Conservation (phyloP, 2,797 vertebrate genomes). For the Gorsachius magnificus region DNA sequence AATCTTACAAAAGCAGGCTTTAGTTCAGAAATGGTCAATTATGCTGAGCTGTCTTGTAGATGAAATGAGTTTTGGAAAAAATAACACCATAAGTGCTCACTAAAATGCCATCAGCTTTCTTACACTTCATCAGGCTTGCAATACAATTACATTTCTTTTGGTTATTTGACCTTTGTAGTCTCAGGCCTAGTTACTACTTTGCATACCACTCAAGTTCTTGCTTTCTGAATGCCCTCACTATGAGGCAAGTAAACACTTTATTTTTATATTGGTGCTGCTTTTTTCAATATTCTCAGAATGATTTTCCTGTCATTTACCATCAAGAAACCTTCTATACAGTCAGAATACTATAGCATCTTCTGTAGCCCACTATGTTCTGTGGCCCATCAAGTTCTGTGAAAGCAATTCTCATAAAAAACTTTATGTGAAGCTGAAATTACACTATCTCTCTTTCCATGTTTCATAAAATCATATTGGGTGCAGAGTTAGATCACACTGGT, state of each 20-base stretch:
- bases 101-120: neutral
- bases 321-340: neutral
- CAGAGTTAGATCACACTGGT: neutral
- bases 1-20: neutral
- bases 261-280: neutral
- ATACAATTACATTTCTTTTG: neutral
- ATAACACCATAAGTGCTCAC: neutral
- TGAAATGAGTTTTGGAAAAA: neutral
- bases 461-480: neutral
- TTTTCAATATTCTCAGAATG: neutral
- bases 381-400: neutral
- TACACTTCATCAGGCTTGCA: neutral
- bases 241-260: neutral
- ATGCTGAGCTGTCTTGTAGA: neutral
- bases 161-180: neutral
- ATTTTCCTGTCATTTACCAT: neutral
- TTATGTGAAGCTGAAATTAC: neutral
- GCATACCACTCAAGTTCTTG: neutral
- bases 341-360: neutral
- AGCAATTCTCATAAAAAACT: neutral
- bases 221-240: neutral
- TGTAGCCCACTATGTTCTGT: neutral
- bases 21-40: neutral
- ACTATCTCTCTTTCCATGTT: neutral
- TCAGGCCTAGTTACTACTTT: neutral